phyloP scores from a whole-genome alignment of 2,797 vertebrate genomes.

The Melanotaenia pygmaea region DNA sequence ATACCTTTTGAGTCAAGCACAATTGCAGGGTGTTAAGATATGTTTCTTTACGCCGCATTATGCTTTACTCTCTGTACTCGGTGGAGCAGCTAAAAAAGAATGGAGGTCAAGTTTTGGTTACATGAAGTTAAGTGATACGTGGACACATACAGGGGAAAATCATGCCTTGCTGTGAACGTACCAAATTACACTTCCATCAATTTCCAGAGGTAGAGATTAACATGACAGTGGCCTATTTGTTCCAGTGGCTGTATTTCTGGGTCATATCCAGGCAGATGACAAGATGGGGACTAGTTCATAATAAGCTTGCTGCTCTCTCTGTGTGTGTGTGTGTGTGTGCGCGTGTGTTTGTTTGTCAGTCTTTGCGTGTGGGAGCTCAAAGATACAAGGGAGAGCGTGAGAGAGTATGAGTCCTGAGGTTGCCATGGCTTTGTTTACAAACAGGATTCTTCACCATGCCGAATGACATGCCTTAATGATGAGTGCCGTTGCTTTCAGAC shows the following conservation, averaged over 20 bases:
- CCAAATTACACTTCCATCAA: slow-evolving; percentile 76
- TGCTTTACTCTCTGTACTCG: slow-evolving; percentile 15
- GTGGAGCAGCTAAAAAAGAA: slow-evolving; percentile 8
- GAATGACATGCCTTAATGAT: slow-evolving; percentile 78
- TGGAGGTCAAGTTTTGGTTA: slow-evolving; percentile 43
- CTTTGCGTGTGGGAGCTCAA: slow-evolving; percentile 34
- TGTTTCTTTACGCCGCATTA: slow-evolving; percentile 34
- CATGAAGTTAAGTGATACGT: neutral
- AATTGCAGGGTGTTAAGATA: slow-evolving; percentile 42
- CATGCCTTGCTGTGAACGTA: slow-evolving; percentile 53
- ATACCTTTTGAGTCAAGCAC: slow-evolving; percentile 39
- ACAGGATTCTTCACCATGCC: slow-evolving; percentile 75
- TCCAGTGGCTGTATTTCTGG: slow-evolving; percentile 81
- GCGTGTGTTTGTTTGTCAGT: slow-evolving; percentile 5
- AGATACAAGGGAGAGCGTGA: slow-evolving; percentile 53
- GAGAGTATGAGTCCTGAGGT: slow-evolving; percentile 62
- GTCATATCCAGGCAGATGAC: slow-evolving; percentile 80
- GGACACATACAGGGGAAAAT: slow-evolving; percentile 1
- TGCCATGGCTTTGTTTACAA: slow-evolving; percentile 83
- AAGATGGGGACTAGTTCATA: slow-evolving; percentile 71
- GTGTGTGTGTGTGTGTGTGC: slow-evolving; percentile 20
- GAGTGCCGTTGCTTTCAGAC: slow-evolving; percentile 72
- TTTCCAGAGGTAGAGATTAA: slow-evolving; percentile 81
- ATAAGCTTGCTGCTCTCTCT: slow-evolving; percentile 46
- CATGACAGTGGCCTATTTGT: slow-evolving; percentile 80